phyloP scores from a whole-genome alignment of 2,113 vertebrate genomes.

The Dascyllus trimaculatus region DNA sequence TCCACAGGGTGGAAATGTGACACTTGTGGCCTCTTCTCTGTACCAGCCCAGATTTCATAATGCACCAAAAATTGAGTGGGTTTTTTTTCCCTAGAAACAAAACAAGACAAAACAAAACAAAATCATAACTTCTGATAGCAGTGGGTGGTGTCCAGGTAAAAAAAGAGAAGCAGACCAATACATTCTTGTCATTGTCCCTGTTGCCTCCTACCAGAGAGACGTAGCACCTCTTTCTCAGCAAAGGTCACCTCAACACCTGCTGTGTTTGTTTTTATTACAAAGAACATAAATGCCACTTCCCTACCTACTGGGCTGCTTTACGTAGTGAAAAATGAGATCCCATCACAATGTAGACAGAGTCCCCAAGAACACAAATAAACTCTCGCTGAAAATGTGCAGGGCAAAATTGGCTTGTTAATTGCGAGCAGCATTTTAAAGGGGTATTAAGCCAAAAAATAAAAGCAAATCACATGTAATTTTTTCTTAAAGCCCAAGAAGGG shows the following conservation, averaged over 20 bases:
- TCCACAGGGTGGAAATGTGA: constrained; percentile 16
- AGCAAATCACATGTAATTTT: background rate
- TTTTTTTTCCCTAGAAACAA: constrained; percentile 21
- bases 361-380: constrained; percentile 1
- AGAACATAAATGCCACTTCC: constrained; percentile 70
- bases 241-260: constrained; percentile 74
- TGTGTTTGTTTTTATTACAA: constrained; percentile 68
- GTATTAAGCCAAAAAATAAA: background rate
- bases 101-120: background rate
- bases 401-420: background rate
- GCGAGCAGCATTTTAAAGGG: background rate
- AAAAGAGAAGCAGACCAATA: constrained; percentile 45
- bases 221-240: constrained; percentile 59
- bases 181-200: constrained; percentile 63
- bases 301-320: constrained; percentile 52
- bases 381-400: background rate
- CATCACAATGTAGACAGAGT: constrained; percentile 24
- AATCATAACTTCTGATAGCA: constrained; percentile 44
- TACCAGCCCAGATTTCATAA: constrained; percentile 16
- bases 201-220: constrained; percentile 44
- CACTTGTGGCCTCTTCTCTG: constrained; percentile 8
- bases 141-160: constrained; percentile 22
- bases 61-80: constrained; percentile 4
- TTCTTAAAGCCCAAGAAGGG: background rate
- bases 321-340: constrained; percentile 51